A percentile compares a stretch with the other conserved stretches of the same genome.
Evolutionary conservation across 2,113 vertebrate species (phyloP).

Genomic region (Silurus meridionalis): DNA sequence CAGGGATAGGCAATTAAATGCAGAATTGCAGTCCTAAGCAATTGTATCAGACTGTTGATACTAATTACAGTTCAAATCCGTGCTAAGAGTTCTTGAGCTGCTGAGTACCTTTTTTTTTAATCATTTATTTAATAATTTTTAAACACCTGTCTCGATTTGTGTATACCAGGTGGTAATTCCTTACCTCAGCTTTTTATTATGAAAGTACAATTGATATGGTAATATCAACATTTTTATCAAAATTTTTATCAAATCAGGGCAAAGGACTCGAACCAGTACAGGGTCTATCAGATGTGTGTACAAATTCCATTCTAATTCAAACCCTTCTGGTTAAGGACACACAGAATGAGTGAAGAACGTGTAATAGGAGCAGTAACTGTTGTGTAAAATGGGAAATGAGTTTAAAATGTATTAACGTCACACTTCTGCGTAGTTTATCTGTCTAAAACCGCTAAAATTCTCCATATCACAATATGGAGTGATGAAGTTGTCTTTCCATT

Average conservation of each 20-base stretch:
- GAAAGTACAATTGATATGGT: background rate
- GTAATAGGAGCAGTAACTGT: background rate
- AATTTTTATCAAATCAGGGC: constrained; percentile 12
- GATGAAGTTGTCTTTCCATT: background rate
- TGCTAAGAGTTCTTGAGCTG: too few species aligned
- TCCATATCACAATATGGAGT: background rate
- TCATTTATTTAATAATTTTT: too few species aligned
- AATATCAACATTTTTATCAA: too few species aligned
- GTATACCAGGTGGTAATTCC: background rate
- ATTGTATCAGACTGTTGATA: too few species aligned
- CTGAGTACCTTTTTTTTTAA: too few species aligned
- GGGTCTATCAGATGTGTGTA: background rate
- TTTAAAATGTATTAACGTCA: background rate
- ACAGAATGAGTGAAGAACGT: background rate
- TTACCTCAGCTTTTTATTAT: background rate
- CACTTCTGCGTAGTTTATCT: background rate
- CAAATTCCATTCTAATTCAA: background rate
- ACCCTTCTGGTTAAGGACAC: background rate
- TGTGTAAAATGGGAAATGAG: background rate
- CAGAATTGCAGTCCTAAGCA: too few species aligned
- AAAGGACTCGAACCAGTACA: background rate
- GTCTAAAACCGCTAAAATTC: background rate
- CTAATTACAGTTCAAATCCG: too few species aligned
- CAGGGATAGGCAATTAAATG: too few species aligned
- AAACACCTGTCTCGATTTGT: too few species aligned